Percentiles rank a stretch among this genome's conserved stretches.
These are phyloP conservation scores for Lamellibrachia columna DNA, from an alignment of 2,888 invertebrate genomes.

Conservation along the genomic window DNA sequence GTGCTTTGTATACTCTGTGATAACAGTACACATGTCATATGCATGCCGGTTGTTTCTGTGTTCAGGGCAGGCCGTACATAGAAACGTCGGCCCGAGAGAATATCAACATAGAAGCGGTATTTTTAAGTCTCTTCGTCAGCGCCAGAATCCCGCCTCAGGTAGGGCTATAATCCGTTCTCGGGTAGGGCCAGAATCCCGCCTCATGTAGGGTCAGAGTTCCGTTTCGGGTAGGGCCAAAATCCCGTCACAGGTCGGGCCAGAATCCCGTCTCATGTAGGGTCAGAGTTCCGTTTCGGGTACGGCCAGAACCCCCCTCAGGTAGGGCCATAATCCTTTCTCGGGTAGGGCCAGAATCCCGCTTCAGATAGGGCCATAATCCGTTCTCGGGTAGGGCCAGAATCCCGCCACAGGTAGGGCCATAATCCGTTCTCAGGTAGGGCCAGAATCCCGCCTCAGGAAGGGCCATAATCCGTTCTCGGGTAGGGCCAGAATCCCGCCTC, in stretches of 20 bases:
- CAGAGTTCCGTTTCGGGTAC: neutral
- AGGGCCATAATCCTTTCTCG: neutral
- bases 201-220: neutral
- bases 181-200: neutral
- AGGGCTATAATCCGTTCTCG: neutral
- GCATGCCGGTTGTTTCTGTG: neutral
- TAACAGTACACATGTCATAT: neutral
- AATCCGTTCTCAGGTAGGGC: neutral
- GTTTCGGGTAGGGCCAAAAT: neutral
- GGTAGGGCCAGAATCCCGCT: neutral
- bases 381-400: too few species aligned
- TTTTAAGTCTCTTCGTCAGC: slow-evolving; percentile 83
- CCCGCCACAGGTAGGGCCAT: too few species aligned
- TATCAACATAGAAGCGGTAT: slow-evolving; percentile 83
- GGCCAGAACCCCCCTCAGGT: neutral
- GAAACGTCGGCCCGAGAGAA: slow-evolving; percentile 76
- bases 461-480: neutral
- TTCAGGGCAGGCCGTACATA: neutral
- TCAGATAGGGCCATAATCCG: too few species aligned
- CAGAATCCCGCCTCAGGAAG: neutral
- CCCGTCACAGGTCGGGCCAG: neutral
- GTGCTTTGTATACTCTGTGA: too few species aligned
- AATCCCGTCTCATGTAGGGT: neutral
- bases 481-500: neutral
- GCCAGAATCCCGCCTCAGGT: slow-evolving; percentile 67